These are phyloP conservation scores for Crotophaga sulcirostris DNA, from an alignment of 2,113 vertebrate species.

Conservation along the genomic window DNA sequence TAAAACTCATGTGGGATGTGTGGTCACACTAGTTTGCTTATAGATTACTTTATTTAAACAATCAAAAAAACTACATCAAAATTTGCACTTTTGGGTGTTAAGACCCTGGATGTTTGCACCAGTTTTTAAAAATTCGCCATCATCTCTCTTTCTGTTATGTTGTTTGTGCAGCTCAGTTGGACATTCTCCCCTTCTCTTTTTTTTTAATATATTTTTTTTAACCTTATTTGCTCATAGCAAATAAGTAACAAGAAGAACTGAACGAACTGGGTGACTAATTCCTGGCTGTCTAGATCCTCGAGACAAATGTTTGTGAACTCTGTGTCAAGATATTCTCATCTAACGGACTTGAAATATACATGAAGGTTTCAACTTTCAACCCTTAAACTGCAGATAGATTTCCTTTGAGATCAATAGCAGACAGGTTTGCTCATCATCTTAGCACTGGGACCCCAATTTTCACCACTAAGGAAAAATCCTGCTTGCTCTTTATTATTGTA, in stretches of 20 bases:
- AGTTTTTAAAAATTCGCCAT: neutral
- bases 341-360: neutral
- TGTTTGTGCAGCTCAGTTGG: neutral
- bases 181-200: neutral
- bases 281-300: neutral
- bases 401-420: neutral
- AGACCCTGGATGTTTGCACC: neutral
- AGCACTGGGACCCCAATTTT: neutral
- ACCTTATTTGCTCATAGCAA: neutral
- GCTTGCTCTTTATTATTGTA: neutral
- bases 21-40: neutral
- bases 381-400: neutral
- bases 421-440: neutral
- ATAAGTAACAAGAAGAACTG: neutral
- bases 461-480: neutral
- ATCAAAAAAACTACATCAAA: neutral
- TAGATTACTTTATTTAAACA: neutral
- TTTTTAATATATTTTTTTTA: neutral
- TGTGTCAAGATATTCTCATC: neutral
- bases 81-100: neutral
- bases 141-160: neutral
- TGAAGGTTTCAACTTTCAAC: neutral
- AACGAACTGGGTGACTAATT: neutral
- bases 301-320: neutral
- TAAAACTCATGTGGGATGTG: neutral